Conservation (phyloP, 2,797 vertebrate genomes). For the Etheostoma nigrum region DNA sequence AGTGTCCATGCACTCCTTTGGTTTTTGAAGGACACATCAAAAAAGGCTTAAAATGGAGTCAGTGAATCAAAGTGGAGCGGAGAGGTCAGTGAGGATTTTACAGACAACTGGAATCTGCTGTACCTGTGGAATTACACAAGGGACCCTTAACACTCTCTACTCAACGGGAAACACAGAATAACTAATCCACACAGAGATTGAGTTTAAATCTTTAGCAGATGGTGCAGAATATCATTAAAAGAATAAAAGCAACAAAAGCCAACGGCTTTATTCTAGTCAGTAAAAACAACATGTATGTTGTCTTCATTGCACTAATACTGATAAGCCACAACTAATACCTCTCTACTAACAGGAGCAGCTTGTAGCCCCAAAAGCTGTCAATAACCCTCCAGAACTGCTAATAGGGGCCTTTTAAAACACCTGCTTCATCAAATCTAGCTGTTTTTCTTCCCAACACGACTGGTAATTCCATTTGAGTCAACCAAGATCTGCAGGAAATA, state of each 20-base stretch:
- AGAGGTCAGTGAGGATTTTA: background rate
- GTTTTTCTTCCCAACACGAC: slow-evolving; percentile 40
- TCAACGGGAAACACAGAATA: background rate
- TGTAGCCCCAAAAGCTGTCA: slow-evolving; percentile 29
- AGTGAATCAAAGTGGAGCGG: background rate
- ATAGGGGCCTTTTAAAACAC: slow-evolving; percentile 52
- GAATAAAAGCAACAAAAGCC: slow-evolving; percentile 1
- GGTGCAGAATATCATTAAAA: slow-evolving; percentile 1
- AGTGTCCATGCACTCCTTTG: background rate
- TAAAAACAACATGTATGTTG: slow-evolving; percentile 35
- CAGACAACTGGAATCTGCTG: slow-evolving; percentile 4
- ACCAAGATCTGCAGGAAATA: slow-evolving; percentile 64
- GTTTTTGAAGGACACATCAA: background rate
- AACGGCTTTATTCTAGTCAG: slow-evolving; percentile 13
- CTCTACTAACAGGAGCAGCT: slow-evolving; percentile 46
- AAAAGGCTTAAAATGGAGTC: background rate
- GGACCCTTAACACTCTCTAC: background rate
- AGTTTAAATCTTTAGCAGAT: slow-evolving; percentile 1
- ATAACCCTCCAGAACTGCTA: slow-evolving; percentile 47
- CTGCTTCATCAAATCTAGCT: slow-evolving; percentile 57
- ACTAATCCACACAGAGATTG: slow-evolving; percentile 4
- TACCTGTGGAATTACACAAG: background rate
- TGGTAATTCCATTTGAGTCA: slow-evolving; percentile 60
- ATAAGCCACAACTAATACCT: slow-evolving; percentile 49
- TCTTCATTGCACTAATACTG: slow-evolving; percentile 26